A percentile compares a stretch with the other conserved stretches of the same genome.
phyloP scores from a whole-genome alignment of 92 coral and sea anemone species.

The Chrysogorgia sp. region DNA sequence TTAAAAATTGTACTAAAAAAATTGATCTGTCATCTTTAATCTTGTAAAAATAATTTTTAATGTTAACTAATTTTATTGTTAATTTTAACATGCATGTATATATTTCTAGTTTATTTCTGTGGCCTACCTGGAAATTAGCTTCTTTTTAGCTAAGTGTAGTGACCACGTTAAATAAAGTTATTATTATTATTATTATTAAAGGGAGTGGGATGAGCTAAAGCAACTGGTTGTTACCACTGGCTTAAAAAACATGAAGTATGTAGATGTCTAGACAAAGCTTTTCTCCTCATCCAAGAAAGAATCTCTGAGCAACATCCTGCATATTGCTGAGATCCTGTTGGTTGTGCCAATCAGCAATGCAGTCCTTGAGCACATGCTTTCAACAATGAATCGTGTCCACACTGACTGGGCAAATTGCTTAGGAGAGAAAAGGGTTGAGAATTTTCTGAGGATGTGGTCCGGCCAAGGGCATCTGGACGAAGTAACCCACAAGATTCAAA shows the following conservation, averaged over 20 bases:
- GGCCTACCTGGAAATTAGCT: too few species aligned
- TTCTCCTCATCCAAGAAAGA: conserved; percentile 30
- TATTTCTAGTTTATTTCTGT: too few species aligned
- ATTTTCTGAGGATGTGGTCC: conserved; percentile 22
- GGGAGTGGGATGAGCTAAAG: conserved; percentile 44
- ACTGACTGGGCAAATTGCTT: conserved; percentile 43
- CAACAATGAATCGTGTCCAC: conserved; percentile 46
- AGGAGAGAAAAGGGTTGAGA: conserved; percentile 48
- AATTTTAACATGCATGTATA: too few species aligned
- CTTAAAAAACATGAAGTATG: conserved; percentile 4
- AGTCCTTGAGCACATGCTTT: conserved; percentile 22
- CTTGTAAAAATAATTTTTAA: too few species aligned
- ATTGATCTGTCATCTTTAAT: too few species aligned
- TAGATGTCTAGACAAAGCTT: conserved; percentile 45
- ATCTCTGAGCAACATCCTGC: conserved; percentile 29
- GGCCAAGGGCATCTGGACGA: too few species aligned
- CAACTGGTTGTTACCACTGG: conserved; percentile 43
- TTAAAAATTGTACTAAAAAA: too few species aligned
- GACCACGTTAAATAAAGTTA: too few species aligned
- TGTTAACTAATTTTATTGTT: too few species aligned
- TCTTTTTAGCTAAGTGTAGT: too few species aligned
- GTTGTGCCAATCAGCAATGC: conserved; percentile 31
- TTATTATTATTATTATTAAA: too few species aligned
- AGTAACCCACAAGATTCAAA: too few species aligned
- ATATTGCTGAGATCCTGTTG: conserved; percentile 36